A percentile compares a stretch with the other conserved stretches of the same genome.
Evolutionary conservation across 2,113 vertebrate species (phyloP).

Genomic region (Hemiprocne comata): DNA sequence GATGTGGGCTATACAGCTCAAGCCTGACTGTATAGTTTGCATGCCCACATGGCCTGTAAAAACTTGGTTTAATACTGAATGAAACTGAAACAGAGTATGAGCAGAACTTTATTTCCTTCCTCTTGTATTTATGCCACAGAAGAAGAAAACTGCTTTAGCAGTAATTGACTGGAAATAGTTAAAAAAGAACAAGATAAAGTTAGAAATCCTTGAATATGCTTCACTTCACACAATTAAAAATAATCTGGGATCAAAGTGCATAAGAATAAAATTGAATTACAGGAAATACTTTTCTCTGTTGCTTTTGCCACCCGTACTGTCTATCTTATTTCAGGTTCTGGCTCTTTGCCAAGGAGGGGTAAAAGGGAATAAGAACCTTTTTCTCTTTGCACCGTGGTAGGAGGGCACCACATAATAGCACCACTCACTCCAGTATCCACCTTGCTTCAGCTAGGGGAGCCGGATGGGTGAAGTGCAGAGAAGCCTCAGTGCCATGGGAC

Average conservation of each 20-base stretch:
- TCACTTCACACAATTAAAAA: neutral
- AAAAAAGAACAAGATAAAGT: neutral
- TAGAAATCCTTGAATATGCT: neutral
- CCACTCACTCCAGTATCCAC: neutral
- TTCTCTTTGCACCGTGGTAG: neutral
- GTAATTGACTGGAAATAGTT: neutral
- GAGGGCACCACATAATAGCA: neutral
- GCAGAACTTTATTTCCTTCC: neutral
- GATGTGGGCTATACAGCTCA: neutral
- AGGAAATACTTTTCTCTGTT: neutral
- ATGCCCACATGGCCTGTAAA: neutral
- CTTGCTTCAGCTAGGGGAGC: neutral
- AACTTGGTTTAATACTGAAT: neutral
- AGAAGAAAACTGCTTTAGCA: neutral
- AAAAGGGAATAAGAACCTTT: neutral
- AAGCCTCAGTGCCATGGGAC: neutral
- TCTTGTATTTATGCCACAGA: neutral
- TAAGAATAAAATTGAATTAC: neutral
- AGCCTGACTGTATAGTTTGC: neutral
- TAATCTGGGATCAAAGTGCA: conserved; percentile 15
- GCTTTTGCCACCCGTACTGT: neutral
- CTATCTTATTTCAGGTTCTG: neutral
- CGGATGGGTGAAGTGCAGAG: fast-evolving
- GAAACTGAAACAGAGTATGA: neutral
- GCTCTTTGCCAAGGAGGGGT: neutral